Evolutionary conservation across 2,888 invertebrate species (phyloP).

Genomic region (Cheilosia grossa): DNA sequence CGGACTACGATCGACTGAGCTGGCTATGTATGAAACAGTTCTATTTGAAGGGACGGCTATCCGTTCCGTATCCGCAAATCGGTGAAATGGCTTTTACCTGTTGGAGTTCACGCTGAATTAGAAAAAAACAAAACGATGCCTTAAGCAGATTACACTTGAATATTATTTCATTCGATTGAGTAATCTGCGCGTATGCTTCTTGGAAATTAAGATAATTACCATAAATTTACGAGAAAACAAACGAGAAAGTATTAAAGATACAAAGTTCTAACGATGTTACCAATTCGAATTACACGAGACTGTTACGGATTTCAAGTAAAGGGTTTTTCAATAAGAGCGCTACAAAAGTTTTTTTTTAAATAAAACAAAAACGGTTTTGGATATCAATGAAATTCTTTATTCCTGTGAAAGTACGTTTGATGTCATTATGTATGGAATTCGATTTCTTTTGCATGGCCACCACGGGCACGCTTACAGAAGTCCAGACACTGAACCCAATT

Average conservation of each 20-base stretch:
- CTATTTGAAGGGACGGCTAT: constrained; percentile 53
- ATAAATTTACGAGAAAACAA: neutral
- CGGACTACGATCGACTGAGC: constrained; percentile 54
- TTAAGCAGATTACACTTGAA: constrained; percentile 16
- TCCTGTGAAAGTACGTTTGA: too few relatives aligned
- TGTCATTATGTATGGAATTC: too few relatives aligned
- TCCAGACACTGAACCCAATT: too few relatives aligned
- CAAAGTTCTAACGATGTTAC: neutral
- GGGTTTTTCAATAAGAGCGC: too few relatives aligned
- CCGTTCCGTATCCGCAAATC: neutral
- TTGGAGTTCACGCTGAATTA: constrained; percentile 39
- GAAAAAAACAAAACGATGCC: constrained; percentile 42
- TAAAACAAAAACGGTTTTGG: too few relatives aligned
- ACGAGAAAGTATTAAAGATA: too few relatives aligned
- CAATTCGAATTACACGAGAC: neutral
- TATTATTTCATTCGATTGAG: constrained; percentile 4
- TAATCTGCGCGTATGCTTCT: neutral
- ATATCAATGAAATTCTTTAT: too few relatives aligned
- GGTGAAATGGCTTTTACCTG: constrained; percentile 58
- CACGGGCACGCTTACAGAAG: too few relatives aligned
- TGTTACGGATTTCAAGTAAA: too few relatives aligned
- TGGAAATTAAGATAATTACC: constrained; percentile 4
- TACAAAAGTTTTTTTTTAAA: too few relatives aligned
- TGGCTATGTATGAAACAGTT: constrained; percentile 23
- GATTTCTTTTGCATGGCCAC: too few relatives aligned